Evolutionary conservation across 2,797 vertebrate genomes (phyloP), one percentile per base, ranked within the genome.

Genomic region (Salarias fasciatus): DNA sequence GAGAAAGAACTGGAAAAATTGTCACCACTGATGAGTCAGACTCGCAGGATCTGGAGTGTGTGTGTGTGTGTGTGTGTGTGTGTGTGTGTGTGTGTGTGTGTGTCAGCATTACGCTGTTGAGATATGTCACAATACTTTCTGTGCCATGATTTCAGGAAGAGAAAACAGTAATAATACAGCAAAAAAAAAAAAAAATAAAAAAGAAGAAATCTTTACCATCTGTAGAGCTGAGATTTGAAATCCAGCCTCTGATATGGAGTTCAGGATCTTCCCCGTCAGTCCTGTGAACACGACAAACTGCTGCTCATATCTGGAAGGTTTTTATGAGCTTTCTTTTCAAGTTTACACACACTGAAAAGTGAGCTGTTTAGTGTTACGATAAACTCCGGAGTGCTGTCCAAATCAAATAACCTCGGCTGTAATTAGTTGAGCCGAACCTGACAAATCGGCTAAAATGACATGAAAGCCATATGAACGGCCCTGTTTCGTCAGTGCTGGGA

Each of bases 211-310:
- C 8, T 90, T 71, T 92, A 99, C 97, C 96, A 98, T 96, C 80
- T 97, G 94, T 84, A 99, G 90, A 45, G 97, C 97, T 47, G 96
- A 94, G 77, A 98, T 93, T 71, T 95, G 88, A 91, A 96, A 99
- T 65, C 95, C 95, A 53, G 92, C 93, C 14, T 91, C 89, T 58
- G 88, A 84, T 73, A 98, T 94, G 63, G 95, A 90, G 88, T 91
- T 94, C 45, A 98, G 87, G 72, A 98, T 96, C 84, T 95, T 97
- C 60, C 97, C 97, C 7, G 94, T 66, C 37, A 97, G 76, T 9
- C 93, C 97, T 99, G 86, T 68, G 73, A 82, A 89, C 49, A 84
- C 82, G 48, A 59, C 5, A 72, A 61, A 72, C 43, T n/a, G 4
- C 9, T 18, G 13, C 55, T 73, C 11, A 55, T 56, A 45, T 59